Evolutionary conservation across 2,888 invertebrate species (phyloP), one percentile per base, ranked within the genome.

Genomic region (Gasteruption jaculator): DNA sequence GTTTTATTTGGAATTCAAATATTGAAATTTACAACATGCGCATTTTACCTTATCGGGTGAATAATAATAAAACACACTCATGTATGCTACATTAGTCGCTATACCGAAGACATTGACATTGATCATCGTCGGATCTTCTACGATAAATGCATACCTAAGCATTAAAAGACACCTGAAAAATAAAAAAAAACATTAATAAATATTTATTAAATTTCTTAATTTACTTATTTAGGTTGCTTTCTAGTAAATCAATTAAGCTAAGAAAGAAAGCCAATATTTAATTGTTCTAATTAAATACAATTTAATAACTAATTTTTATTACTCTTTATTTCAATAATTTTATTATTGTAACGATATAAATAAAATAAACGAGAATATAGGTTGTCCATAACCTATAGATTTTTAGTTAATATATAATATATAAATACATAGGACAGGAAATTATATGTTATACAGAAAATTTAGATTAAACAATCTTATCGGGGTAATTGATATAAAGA

Each of bases 61-160:
- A 60, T 82, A 89, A 38, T 75, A 61, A 63, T 81, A 85, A 71
- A 80, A 92, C 39, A 85, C 71, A 46, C 75, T 49, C 44, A 82
- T 68, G 64, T 90, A 92, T 3, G 79, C 45, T 2, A 79, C 61
- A 65, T 86, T 91, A 36, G 88, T 72, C 0, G 77, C 70, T 45
- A 86, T 73, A 47, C 89, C 91, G 57, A 83, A 79, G 35, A 85
- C 61, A 69, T 91, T 92, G 14, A 90, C 86, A 59, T 77, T 78
- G 33, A 87, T 82, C 83, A 90, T 88, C 1, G 81, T 81, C 50
- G 76, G 71, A 62, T 92, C 91, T 32, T 79, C 74, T 45, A 91
- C 74, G 30, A 91, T 75, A 50, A 78, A 71, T 12, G 86, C 88
- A 71, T 85, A 86, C 60, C 85, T 83, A 46, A 91, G 73, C 76